Evolutionary conservation across 2,797 vertebrate genomes (phyloP).

Genomic region (Parauchenoglanis punctatus): DNA sequence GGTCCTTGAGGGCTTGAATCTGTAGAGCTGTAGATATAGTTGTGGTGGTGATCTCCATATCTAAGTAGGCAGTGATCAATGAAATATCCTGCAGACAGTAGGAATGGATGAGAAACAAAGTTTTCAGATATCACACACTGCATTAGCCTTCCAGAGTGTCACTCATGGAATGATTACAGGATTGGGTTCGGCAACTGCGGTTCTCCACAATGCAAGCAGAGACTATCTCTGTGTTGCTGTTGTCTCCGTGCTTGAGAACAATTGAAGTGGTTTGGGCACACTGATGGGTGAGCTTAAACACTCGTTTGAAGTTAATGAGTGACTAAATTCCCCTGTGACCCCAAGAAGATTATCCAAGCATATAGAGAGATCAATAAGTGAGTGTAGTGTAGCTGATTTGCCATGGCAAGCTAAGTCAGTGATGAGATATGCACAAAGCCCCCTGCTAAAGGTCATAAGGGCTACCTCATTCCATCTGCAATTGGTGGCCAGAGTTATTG

Average conservation of each 20-base stretch:
- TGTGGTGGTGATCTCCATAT: conserved; percentile 5
- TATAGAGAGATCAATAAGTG: background rate
- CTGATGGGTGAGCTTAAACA: background rate
- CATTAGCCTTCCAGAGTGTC: background rate
- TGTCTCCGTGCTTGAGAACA: background rate
- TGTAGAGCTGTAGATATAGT: background rate
- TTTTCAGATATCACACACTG: background rate
- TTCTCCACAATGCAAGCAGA: background rate
- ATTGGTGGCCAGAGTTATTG: background rate
- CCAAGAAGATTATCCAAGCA: background rate
- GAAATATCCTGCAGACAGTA: background rate
- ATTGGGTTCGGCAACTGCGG: background rate
- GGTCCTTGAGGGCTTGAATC: background rate
- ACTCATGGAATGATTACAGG: background rate
- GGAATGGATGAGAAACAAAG: background rate
- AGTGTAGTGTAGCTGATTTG: background rate
- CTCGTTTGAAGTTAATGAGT: background rate
- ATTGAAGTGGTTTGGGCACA: background rate
- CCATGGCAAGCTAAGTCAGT: background rate
- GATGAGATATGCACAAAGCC: background rate
- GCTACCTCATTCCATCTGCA: background rate
- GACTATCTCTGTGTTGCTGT: background rate
- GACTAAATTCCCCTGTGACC: background rate
- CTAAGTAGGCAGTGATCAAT: background rate
- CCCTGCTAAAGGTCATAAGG: background rate